These are phyloP conservation scores for Drosophila novamexicana DNA, from an alignment of 1,140 invertebrate species.

Conservation along the genomic window DNA sequence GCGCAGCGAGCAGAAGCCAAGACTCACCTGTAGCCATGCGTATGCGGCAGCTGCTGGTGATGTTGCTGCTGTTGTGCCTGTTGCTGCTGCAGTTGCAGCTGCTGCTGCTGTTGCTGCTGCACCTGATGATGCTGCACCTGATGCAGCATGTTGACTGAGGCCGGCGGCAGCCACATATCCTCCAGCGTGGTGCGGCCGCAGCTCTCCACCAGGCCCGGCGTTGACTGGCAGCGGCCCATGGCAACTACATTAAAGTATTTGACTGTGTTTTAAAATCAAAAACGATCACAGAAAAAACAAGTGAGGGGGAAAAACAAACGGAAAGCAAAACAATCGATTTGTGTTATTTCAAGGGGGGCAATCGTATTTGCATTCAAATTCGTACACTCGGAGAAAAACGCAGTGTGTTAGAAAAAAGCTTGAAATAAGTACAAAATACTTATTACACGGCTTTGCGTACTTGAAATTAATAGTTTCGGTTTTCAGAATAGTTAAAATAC, in stretches of 20 bases:
- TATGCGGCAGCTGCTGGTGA: conserved; percentile 68
- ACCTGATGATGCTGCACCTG: conserved; percentile 67
- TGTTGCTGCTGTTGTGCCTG: conserved; percentile 71
- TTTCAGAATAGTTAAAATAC: background rate
- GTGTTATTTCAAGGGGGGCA: conserved; percentile 66
- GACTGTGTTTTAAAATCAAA: conserved; percentile 80
- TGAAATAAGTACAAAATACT: background rate
- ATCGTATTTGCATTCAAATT: conserved; percentile 43
- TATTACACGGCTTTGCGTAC: too few relatives aligned
- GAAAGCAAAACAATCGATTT: conserved; percentile 73
- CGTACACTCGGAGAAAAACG: conserved; percentile 11
- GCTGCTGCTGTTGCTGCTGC: conserved; percentile 55
- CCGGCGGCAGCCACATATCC: conserved; percentile 93
- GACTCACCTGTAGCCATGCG: conserved; percentile 73
- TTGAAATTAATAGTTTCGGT: background rate
- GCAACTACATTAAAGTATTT: conserved; percentile 90
- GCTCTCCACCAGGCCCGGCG: conserved; percentile 97
- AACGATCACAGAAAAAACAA: conserved; percentile 52
- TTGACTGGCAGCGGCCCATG: conserved; percentile 96
- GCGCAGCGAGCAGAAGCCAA: background rate
- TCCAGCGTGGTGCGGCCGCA: conserved; percentile 94
- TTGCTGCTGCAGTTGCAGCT: conserved; percentile 76
- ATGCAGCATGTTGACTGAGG: conserved; percentile 72
- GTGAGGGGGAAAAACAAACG: conserved; percentile 31
- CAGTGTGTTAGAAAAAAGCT: background rate